A percentile compares a stretch with the other conserved stretches of the same genome.
phyloP scores from a whole-genome alignment of 1,140 invertebrate genomes.

The Caenorhabditis remanei region DNA sequence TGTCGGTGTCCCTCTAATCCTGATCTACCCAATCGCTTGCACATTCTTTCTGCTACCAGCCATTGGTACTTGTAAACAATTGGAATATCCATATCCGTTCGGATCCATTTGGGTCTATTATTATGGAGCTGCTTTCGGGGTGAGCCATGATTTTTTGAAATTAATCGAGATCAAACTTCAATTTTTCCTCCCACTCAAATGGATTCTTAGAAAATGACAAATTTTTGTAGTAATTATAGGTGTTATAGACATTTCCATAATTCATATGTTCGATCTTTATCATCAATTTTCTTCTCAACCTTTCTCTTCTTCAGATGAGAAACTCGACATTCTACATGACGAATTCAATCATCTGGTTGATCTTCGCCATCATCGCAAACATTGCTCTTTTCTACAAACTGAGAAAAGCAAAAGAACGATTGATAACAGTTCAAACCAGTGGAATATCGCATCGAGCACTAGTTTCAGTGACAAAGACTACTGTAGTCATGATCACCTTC shows the following conservation, averaged over 20 bases:
- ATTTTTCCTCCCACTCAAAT: not conserved
- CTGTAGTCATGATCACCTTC: not conserved
- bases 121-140: slow-evolving; percentile 1
- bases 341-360: not conserved
- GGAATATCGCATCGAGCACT: slow-evolving; percentile 21
- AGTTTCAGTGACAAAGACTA: slow-evolving; percentile 1
- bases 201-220: not conserved
- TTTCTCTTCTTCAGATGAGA: not conserved
- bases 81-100: slow-evolving; percentile 31
- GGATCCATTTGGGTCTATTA: slow-evolving; percentile 30
- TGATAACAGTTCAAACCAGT: slow-evolving; percentile 21
- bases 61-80: slow-evolving; percentile 15
- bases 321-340: slow-evolving; percentile 8
- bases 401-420: slow-evolving; percentile 8
- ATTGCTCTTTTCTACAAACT: not conserved
- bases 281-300: not conserved
- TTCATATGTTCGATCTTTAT: too few species aligned
- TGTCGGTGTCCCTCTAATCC: not conserved
- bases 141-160: not conserved
- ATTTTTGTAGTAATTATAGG: too few species aligned
- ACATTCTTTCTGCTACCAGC: slow-evolving; percentile 9
- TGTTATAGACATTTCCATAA: too few species aligned
- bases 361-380: slow-evolving; percentile 6
- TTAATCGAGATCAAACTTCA: not conserved
- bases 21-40: not conserved